Evolutionary conservation across 2,113 vertebrate species (phyloP).

Genomic region (Sminthopsis crassicaudata): DNA sequence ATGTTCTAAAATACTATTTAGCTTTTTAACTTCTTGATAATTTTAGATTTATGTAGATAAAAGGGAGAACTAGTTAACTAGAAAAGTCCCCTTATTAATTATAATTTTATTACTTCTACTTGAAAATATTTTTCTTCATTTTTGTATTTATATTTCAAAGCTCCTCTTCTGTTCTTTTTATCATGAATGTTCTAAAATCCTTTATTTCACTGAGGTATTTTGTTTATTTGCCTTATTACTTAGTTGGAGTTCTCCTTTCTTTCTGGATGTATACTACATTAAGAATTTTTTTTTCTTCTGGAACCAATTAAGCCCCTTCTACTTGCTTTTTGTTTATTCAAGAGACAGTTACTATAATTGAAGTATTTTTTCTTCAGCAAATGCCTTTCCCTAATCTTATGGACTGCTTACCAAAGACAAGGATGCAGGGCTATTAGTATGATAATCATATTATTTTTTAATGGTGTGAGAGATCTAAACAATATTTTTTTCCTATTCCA

Average conservation of each 20-base stretch:
- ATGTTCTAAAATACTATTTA: no score
- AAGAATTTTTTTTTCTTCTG: neutral
- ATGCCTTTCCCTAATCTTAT: neutral
- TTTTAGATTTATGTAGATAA: neutral
- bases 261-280: neutral
- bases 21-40: neutral
- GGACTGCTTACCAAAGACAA: neutral
- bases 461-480: neutral
- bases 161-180: neutral
- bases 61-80: neutral
- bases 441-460: neutral
- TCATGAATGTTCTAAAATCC: neutral
- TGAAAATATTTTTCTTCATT: neutral
- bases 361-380: neutral
- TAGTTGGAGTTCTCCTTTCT: neutral
- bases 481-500: neutral
- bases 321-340: neutral
- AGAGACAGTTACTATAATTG: neutral
- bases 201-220: neutral
- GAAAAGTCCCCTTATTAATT: neutral
- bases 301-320: no score
- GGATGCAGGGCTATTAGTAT: neutral
- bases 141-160: neutral
- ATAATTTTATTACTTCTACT: neutral
- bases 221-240: neutral